Percentiles rank a stretch among this genome's conserved stretches.
These are phyloP conservation scores for Diarsia rubi DNA, from an alignment of 2,888 invertebrate species.

Conservation along the genomic window DNA sequence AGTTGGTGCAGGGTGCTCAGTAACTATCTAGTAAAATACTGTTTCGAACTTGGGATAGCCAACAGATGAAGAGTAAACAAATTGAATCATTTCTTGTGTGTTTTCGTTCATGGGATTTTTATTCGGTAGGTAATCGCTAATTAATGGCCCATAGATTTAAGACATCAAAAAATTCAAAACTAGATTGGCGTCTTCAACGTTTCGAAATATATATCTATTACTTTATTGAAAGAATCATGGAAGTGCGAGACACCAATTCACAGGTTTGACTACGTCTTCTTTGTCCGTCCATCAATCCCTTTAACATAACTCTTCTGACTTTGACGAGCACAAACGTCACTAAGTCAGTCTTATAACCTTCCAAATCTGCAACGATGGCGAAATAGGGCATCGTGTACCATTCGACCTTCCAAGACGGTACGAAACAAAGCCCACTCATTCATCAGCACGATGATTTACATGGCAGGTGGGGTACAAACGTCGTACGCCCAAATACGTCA, in stretches of 20 bases:
- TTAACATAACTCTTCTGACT: background rate
- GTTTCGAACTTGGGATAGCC: background rate
- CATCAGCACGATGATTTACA: constrained; percentile 66
- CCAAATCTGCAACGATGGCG: constrained; percentile 24
- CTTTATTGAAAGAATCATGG: background rate
- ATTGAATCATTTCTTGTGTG: background rate
- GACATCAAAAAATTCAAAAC: background rate
- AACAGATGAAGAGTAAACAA: background rate
- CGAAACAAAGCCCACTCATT: constrained; percentile 56
- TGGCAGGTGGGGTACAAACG: constrained; percentile 61
- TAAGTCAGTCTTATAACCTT: constrained; percentile 19
- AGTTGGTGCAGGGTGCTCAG: background rate
- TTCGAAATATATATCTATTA: background rate
- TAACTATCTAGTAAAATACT: too few species aligned
- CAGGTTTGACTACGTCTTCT: background rate
- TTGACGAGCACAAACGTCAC: background rate
- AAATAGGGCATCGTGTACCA: constrained; percentile 52
- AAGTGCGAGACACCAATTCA: background rate
- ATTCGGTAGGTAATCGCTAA: background rate
- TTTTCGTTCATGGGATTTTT: background rate
- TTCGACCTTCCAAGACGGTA: constrained; percentile 57
- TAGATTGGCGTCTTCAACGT: background rate
- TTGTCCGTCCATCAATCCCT: background rate
- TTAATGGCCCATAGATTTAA: background rate
- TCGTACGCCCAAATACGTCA: constrained; percentile 70